phyloP scores from a whole-genome alignment of 2,888 invertebrate species.

The Amiota mariae region DNA sequence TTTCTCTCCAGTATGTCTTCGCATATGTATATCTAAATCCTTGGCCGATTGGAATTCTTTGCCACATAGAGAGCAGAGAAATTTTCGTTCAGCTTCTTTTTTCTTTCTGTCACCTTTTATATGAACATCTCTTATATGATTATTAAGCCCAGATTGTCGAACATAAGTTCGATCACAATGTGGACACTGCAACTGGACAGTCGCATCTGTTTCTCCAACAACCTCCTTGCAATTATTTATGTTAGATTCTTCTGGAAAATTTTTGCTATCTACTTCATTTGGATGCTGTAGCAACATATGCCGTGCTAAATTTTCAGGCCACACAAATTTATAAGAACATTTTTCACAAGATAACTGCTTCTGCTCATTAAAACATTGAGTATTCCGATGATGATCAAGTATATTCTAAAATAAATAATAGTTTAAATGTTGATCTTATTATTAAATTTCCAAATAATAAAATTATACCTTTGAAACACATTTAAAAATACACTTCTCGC shows the following conservation, averaged over 20 bases:
- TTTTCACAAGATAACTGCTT: slow-evolving; percentile 49
- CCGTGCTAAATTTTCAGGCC: slow-evolving; percentile 50
- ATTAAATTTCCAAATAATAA: background rate
- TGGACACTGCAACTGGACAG: slow-evolving; percentile 70
- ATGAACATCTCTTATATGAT: slow-evolving; percentile 31
- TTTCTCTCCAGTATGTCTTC: slow-evolving; percentile 78
- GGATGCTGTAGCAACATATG: slow-evolving; percentile 40
- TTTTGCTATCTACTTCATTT: background rate
- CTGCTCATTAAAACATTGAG: slow-evolving; percentile 54
- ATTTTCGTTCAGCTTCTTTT: slow-evolving; percentile 62
- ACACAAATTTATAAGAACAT: slow-evolving; percentile 55
- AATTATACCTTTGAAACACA: slow-evolving; percentile 73
- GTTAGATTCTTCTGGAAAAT: background rate
- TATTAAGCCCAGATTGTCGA: slow-evolving; percentile 38
- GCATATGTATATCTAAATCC: slow-evolving; percentile 78
- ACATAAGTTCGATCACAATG: slow-evolving; percentile 75
- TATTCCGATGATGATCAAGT: slow-evolving; percentile 18
- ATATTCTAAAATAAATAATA: slow-evolving; percentile 49
- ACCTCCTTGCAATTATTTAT: background rate
- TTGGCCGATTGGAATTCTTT: slow-evolving; percentile 76
- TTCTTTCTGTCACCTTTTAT: slow-evolving; percentile 15
- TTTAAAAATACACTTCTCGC: slow-evolving; percentile 75
- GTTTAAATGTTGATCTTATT: slow-evolving; percentile 40
- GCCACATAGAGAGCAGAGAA: slow-evolving; percentile 76
- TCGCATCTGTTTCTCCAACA: no score